Percentiles rank a stretch among this genome's conserved stretches.
These are phyloP conservation scores for Fukomys damarensis DNA, from an alignment of 2,113 vertebrate species.

Conservation along the genomic window DNA sequence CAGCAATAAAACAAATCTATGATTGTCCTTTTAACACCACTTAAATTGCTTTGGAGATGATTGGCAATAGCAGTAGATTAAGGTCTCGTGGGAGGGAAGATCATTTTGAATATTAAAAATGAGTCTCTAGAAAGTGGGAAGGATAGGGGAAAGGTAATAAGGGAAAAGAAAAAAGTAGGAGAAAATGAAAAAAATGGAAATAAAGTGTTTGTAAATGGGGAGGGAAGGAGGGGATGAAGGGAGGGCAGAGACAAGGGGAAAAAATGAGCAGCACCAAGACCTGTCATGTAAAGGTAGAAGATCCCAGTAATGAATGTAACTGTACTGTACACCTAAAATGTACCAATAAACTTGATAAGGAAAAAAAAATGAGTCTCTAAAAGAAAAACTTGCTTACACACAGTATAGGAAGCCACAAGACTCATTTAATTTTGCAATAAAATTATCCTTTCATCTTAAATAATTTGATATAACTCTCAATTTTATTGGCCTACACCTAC, in stretches of 20 bases:
- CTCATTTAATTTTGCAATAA: constrained; percentile 25
- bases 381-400: not conserved
- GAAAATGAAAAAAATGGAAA: too few relatives aligned
- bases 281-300: too few relatives aligned
- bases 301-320: too few relatives aligned
- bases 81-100: not conserved
- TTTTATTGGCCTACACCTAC: not conserved
- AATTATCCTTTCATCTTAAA: not conserved
- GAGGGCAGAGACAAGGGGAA: too few relatives aligned
- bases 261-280: too few relatives aligned
- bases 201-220: too few relatives aligned
- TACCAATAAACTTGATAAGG: too few relatives aligned
- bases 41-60: not conserved
- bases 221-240: too few relatives aligned
- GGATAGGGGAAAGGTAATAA: too few relatives aligned
- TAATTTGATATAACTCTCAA: not conserved
- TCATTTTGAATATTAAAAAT: constrained; percentile 40
- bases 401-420: not conserved
- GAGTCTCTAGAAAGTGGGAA: not conserved
- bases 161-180: too few relatives aligned
- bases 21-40: constrained; percentile 1
- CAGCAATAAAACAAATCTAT: not conserved
- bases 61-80: constrained; percentile 32
- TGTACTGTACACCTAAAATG: too few relatives aligned
- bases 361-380: not conserved